Conservation (phyloP, 2,113 vertebrate species). For the Grallaria varia region DNA sequence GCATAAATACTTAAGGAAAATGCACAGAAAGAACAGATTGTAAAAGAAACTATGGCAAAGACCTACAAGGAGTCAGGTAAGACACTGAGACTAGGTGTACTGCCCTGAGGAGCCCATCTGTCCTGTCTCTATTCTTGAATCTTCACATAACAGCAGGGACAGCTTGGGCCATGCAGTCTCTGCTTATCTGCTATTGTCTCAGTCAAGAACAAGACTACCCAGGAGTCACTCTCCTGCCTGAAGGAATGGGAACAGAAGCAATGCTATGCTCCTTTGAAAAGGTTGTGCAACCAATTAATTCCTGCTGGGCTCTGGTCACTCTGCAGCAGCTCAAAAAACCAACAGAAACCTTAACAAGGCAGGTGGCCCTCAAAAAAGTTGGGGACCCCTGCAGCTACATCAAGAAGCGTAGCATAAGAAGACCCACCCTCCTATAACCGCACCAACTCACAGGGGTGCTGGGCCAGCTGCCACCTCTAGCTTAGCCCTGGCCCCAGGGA, state of each 20-base stretch:
- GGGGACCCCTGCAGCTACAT: neutral
- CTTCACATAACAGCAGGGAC: neutral
- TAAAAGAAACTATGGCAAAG: neutral
- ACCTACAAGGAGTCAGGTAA: neutral
- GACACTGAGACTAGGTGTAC: neutral
- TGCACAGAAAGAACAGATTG: neutral
- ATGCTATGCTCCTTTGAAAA: neutral
- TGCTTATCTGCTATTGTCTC: neutral
- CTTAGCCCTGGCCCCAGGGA: neutral
- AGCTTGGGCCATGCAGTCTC: neutral
- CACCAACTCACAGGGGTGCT: neutral
- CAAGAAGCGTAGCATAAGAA: neutral
- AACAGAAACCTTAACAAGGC: neutral
- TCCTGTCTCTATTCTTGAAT: neutral
- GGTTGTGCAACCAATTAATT: neutral
- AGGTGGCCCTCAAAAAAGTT: neutral
- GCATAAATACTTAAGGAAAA: neutral
- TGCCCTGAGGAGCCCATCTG: neutral
- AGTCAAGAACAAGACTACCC: neutral
- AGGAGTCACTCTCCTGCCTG: neutral
- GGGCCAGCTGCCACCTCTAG: neutral
- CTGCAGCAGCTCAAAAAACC: neutral
- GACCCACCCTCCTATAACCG: neutral
- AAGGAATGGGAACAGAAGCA: neutral
- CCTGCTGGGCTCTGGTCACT: neutral